Conservation (phyloP, 2,797 vertebrate genomes). For the Coregonus sp. region DNA sequence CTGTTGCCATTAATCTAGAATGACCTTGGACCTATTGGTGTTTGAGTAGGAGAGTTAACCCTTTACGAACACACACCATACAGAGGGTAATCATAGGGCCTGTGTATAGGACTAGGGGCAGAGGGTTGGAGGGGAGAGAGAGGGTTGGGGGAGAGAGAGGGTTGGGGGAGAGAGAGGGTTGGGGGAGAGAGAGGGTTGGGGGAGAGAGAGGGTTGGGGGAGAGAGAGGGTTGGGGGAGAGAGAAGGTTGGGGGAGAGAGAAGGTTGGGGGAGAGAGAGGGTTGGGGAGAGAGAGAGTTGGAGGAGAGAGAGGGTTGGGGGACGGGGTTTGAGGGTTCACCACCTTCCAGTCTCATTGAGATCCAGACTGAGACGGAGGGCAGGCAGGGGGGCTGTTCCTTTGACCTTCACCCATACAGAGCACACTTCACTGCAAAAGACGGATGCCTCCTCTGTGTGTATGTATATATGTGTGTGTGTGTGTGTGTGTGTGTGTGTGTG, state of each 20-base stretch:
- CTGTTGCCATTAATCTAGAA: slow-evolving; percentile 59
- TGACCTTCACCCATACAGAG: neutral
- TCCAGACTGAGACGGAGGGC: neutral
- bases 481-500: neutral
- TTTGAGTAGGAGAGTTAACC: slow-evolving; percentile 54
- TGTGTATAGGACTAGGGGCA: neutral
- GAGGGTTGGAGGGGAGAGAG: no score
- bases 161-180: no score
- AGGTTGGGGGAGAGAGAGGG: no score
- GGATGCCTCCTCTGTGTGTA: neutral
- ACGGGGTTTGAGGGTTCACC: no score
- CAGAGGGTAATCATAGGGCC: neutral
- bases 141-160: no score
- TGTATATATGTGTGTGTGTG: neutral
- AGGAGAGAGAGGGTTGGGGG: neutral
- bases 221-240: neutral
- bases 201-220: no score
- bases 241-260: no score
- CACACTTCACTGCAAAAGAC: neutral
- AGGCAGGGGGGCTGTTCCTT: neutral
- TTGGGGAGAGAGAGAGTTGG: neutral
- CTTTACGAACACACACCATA: slow-evolving; percentile 21
- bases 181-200: no score
- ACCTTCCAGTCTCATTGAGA: neutral
- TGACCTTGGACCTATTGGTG: slow-evolving; percentile 60